A percentile compares a stretch with the other conserved stretches of the same genome.
Conservation (phyloP, 2,888 invertebrate species). For the Leptogaster cylindrica region DNA sequence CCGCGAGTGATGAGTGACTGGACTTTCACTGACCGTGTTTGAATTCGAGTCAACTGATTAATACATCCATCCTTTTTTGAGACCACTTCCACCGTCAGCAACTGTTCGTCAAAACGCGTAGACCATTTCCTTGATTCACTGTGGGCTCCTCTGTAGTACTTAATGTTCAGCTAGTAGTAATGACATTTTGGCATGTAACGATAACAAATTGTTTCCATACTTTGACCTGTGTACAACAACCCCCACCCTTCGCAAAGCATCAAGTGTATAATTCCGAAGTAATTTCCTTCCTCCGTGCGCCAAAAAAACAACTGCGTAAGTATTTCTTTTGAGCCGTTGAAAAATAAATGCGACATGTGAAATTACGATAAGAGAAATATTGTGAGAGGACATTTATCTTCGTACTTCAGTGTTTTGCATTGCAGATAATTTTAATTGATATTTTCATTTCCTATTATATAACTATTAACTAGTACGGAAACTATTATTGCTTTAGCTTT, state of each 20-base stretch:
- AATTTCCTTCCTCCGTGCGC: slow-evolving; percentile 39
- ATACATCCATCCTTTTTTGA: slow-evolving; percentile 29
- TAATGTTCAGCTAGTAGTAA: slow-evolving; percentile 21
- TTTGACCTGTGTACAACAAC: slow-evolving; percentile 15
- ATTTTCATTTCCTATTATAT: no score
- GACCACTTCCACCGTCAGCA: slow-evolving; percentile 10
- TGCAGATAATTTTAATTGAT: slow-evolving; percentile 39
- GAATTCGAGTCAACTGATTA: slow-evolving; percentile 31
- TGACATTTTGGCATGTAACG: slow-evolving; percentile 36
- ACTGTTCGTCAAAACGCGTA: background rate
- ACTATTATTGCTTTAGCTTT: no score
- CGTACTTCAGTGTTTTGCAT: slow-evolving; percentile 11
- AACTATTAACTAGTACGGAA: no score
- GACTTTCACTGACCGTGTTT: background rate
- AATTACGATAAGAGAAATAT: slow-evolving; percentile 33
- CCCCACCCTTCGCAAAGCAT: slow-evolving; percentile 12
- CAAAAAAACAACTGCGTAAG: slow-evolving; percentile 24
- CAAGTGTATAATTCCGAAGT: slow-evolving; percentile 40
- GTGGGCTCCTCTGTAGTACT: background rate
- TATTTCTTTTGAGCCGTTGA: slow-evolving; percentile 13
- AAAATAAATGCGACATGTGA: slow-evolving; percentile 37
- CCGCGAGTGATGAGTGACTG: background rate
- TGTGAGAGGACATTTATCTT: slow-evolving; percentile 37
- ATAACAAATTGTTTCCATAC: slow-evolving; percentile 39
- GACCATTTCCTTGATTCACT: no score